Evolutionary conservation across 1,140 invertebrate genomes (phyloP), one percentile per base, ranked within the genome.

Genomic region (Platyscapa corneri): DNA sequence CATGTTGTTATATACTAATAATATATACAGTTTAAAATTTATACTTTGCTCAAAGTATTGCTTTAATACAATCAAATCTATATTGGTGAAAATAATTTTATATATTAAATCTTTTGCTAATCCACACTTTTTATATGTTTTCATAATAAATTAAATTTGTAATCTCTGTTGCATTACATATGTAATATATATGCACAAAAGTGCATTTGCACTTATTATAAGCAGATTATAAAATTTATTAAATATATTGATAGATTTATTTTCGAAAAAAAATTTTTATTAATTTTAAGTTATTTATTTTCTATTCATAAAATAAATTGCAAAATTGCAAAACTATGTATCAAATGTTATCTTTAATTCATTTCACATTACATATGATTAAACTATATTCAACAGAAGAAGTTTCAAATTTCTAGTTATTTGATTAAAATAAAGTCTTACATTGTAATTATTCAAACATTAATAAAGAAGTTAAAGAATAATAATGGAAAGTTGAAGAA

Each of bases 241-340:
- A 67, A 70, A 37, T 18, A 83, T 76, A 53, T 16, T 18, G 30
- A 42, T 72, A 80, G 34, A 81, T 76, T 75, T 65, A 70, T 67
- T 86, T 86, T 56, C 53, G 42, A 79, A 78, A 79, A 78, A 84
- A 81, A 80, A 12, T 53, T 60, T n/a, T n/a, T n/a, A 77, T 77
- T 79, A 70, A 30, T 37, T n/a, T 76, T 81, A 82, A 85, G 53
- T 82, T 85, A 81, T 85, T 85, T 85, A 85, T 82, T 79, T 78
- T 84, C 46, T 79, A 79, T 60, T 85, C 46, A 46, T 82, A 76
- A 30, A 74, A 75, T 75, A 74, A 80, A 74, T 46, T 80, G 49
- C 32, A 79, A 85, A 79, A 64, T 30, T n/a, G 27, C 74, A 84
- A 34, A 53, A 74, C 10, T 12, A 67, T 30, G 5, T 65, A 5